phyloP scores from a whole-genome alignment of 2,797 vertebrate species.

The Scleropages formosus region DNA sequence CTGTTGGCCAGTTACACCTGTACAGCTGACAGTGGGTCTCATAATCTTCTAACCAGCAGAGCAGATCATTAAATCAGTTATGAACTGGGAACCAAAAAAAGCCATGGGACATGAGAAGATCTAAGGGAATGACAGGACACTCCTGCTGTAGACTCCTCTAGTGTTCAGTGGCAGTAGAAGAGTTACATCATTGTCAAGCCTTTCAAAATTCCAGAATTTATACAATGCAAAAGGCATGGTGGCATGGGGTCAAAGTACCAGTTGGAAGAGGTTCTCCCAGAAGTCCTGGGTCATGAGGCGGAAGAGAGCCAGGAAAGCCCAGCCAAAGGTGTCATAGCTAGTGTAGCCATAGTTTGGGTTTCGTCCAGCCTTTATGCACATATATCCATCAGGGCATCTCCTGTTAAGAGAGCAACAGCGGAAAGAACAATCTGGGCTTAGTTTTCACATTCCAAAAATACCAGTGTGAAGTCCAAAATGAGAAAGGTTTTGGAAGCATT shows the following conservation, averaged over 20 bases:
- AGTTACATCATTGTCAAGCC: not conserved
- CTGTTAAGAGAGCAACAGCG: conserved; percentile 55
- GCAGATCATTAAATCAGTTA: too few species aligned
- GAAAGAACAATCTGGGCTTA: too few species aligned
- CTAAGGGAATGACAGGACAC: not conserved
- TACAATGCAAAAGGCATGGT: not conserved
- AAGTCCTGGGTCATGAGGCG: conserved; percentile 94
- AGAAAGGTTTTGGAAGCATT: too few species aligned
- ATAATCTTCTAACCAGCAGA: too few species aligned
- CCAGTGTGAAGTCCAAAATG: too few species aligned
- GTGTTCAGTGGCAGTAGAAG: not conserved
- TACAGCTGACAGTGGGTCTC: too few species aligned
- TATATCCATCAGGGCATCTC: conserved; percentile 81
- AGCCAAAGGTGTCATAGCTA: conserved; percentile 87
- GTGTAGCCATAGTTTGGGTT: conserved; percentile 97
- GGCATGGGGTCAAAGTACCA: conserved; percentile 61
- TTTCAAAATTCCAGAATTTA: not conserved
- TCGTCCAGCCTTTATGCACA: conserved; percentile 79
- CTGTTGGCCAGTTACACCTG: too few species aligned
- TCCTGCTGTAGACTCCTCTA: not conserved
- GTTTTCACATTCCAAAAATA: too few species aligned
- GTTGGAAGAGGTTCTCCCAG: conserved; percentile 93
- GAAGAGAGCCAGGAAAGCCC: conserved; percentile 92
- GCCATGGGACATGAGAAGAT: not conserved
- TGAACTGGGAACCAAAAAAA: too few species aligned